Conservation (phyloP, 1,140 invertebrate species). For the Drosophila pachea region DNA sequence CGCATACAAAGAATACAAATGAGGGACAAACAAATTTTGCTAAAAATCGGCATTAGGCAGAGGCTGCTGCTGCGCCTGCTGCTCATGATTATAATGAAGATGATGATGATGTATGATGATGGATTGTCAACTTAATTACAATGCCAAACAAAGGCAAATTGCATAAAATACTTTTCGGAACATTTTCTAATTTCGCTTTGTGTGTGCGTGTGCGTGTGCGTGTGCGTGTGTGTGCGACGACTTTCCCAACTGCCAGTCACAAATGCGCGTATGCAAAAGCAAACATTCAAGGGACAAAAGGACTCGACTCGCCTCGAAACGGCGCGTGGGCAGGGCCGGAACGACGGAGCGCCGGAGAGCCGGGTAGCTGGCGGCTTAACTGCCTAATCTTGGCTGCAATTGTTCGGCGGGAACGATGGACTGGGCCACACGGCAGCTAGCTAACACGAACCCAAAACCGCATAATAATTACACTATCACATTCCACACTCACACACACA, state of each 20-base stretch:
- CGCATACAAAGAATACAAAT: constrained; percentile 4
- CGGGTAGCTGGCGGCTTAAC: constrained; percentile 47
- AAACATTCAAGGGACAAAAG: constrained; percentile 39
- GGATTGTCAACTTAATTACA: constrained; percentile 77
- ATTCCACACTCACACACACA: constrained; percentile 51
- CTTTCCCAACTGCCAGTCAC: constrained; percentile 27
- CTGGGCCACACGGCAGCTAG: too few relatives aligned
- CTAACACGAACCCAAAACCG: constrained; percentile 53
- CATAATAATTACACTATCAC: constrained; percentile 76
- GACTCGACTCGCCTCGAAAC: constrained; percentile 11
- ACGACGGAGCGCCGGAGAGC: constrained; percentile 2
- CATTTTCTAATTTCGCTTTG: constrained; percentile 47
- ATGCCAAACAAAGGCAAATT: constrained; percentile 69
- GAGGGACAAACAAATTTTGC: constrained; percentile 24
- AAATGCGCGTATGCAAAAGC: constrained; percentile 58
- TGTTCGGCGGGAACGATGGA: constrained; percentile 29
- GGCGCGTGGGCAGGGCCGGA: not conserved
- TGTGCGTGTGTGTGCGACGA: constrained; percentile 13
- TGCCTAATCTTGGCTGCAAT: constrained; percentile 69
- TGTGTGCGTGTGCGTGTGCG: not conserved
- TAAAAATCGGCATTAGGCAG: constrained; percentile 15
- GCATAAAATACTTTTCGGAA: constrained; percentile 50
- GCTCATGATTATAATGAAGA: constrained; percentile 2
- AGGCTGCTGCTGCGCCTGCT: too few relatives aligned
- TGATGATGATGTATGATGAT: constrained; percentile 76